A percentile compares a stretch with the other conserved stretches of the same genome.
Conservation (phyloP, 2,113 vertebrate species). For the Malaclemys terrapin region DNA sequence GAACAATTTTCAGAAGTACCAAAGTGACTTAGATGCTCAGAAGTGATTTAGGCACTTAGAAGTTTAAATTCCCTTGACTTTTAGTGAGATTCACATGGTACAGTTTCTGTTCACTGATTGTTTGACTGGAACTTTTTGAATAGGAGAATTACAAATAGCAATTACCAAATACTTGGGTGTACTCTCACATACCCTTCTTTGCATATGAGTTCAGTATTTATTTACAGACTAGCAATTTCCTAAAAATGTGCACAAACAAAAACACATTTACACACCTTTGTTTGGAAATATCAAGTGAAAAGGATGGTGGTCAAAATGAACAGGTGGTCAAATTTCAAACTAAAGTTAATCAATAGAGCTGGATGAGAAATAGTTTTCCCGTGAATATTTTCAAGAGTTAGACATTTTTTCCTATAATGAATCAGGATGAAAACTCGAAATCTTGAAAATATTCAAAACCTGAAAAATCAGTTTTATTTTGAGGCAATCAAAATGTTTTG, state of each 20-base stretch:
- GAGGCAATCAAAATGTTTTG: neutral
- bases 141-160: neutral
- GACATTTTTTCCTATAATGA: neutral
- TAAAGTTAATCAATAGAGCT: neutral
- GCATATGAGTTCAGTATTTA: neutral
- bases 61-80: no score
- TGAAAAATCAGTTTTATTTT: neutral
- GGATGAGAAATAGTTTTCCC: neutral
- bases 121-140: neutral
- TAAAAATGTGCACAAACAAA: neutral
- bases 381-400: neutral
- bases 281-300: rapidly evolving
- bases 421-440: neutral
- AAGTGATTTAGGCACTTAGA: neutral
- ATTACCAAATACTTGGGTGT: rapidly evolving
- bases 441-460: neutral
- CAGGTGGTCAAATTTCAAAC: neutral
- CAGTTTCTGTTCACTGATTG: neutral
- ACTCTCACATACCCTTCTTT: neutral
- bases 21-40: neutral
- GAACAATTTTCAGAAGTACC: neutral
- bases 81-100: neutral
- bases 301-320: rapidly evolving
- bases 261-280: rapidly evolving
- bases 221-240: neutral